Percentiles rank a stretch among this genome's conserved stretches.
These are phyloP conservation scores for Rosalia funebris DNA, from an alignment of 2,888 invertebrate species.

Conservation along the genomic window DNA sequence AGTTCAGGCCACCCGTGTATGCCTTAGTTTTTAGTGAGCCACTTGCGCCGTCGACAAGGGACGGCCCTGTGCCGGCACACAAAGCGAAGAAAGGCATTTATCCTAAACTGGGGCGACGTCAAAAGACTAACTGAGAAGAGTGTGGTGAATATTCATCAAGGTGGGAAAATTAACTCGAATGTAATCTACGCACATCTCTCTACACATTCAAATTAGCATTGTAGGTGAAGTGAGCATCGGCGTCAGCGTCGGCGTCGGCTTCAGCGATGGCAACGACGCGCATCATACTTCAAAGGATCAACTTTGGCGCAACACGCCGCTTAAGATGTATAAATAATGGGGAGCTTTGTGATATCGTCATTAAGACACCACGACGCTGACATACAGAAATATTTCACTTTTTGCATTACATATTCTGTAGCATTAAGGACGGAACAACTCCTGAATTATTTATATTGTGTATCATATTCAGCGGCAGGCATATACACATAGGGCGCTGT, in stretches of 20 bases:
- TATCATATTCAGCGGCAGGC: constrained; percentile 20
- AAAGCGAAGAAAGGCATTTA: constrained; percentile 30
- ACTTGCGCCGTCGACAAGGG: not conserved
- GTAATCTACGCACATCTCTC: constrained; percentile 50
- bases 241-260: too few species aligned
- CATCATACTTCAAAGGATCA: constrained; percentile 48
- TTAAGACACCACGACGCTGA: constrained; percentile 52
- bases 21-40: too few species aligned
- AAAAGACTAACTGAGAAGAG: constrained; percentile 34
- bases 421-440: constrained; percentile 45
- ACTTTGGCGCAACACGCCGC: constrained; percentile 44
- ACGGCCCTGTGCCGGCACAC: not conserved
- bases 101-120: constrained; percentile 29
- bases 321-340: constrained; percentile 58
- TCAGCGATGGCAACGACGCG: constrained; percentile 24
- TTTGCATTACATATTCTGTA: constrained; percentile 50
- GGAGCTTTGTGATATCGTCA: constrained; percentile 56
- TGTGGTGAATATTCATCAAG: constrained; percentile 51
- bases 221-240: constrained; percentile 51
- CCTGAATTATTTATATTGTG: constrained; percentile 47
- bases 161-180: constrained; percentile 45
- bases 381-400: constrained; percentile 53
- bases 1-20: too few species aligned
- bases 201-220: constrained; percentile 53
- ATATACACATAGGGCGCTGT: not conserved